Percentiles rank a stretch among this genome's conserved stretches.
Evolutionary conservation across 1,140 invertebrate genomes (phyloP).

Genomic region (Drosophila leontia): DNA sequence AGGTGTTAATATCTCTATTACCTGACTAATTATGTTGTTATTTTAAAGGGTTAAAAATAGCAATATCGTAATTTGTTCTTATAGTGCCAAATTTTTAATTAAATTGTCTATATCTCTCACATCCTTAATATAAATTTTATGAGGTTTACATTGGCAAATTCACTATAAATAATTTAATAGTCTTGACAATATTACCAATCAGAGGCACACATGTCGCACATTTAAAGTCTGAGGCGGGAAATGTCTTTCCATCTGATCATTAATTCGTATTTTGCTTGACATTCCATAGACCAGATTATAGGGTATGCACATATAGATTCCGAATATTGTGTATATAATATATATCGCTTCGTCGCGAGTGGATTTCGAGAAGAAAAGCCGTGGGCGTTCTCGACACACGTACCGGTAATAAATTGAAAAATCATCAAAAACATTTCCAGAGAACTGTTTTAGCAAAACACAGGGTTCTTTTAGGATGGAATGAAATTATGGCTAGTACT

Average conservation of each 20-base stretch:
- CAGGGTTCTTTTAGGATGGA: neutral
- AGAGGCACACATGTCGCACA: conserved; percentile 42
- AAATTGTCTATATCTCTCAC: conserved; percentile 8
- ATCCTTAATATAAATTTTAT: conserved; percentile 36
- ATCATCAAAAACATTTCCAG: conserved; percentile 41
- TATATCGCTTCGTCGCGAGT: conserved; percentile 13
- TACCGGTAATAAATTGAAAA: conserved; percentile 58
- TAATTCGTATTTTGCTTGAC: conserved; percentile 65
- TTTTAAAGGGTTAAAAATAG: neutral
- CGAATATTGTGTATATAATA: conserved; percentile 22
- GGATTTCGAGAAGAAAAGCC: conserved; percentile 26
- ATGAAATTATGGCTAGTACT: neutral
- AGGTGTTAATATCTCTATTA: neutral
- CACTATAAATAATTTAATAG: conserved; percentile 71
- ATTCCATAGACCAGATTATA: conserved; percentile 60
- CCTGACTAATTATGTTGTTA: neutral
- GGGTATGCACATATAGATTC: conserved; percentile 17
- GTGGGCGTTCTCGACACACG: conserved; percentile 68
- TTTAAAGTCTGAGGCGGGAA: conserved; percentile 26
- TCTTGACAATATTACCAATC: conserved; percentile 31
- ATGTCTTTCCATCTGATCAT: conserved; percentile 43
- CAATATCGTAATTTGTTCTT: neutral
- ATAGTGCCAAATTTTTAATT: neutral
- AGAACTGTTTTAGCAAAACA: conserved; percentile 10
- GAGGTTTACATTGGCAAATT: conserved; percentile 38